These are phyloP conservation scores for Tetragonisca angustula DNA, from an alignment of 2,888 invertebrate species.

Conservation along the genomic window DNA sequence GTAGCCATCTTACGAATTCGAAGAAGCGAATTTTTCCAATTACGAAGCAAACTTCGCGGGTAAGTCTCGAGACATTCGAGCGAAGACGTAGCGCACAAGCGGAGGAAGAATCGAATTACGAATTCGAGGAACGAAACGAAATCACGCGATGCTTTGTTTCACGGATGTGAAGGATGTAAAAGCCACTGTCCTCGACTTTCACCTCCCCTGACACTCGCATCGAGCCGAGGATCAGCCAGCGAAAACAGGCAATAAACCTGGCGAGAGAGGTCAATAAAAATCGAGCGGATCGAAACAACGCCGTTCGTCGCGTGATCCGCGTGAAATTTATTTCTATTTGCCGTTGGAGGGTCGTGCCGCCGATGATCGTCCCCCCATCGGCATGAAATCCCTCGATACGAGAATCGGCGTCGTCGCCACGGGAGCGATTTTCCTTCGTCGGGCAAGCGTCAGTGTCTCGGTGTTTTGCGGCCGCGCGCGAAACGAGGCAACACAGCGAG, in stretches of 20 bases:
- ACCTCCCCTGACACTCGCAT: neutral
- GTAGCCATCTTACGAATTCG: no score
- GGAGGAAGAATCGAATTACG: neutral
- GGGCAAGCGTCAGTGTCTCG: constrained; percentile 34
- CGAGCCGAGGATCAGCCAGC: neutral
- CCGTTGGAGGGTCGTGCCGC: constrained; percentile 74
- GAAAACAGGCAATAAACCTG: constrained; percentile 32
- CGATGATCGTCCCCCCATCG: constrained; percentile 60
- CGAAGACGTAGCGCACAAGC: neutral
- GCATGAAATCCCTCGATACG: constrained; percentile 44
- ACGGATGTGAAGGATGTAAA: neutral
- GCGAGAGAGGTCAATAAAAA: constrained; percentile 22
- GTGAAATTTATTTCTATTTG: constrained; percentile 81
- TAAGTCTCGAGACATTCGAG: neutral
- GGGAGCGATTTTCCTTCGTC: constrained; percentile 65
- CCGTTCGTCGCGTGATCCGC: constrained; percentile 71
- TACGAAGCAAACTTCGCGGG: no score
- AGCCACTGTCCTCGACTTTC: neutral
- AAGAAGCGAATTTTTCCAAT: no score
- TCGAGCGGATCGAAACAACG: constrained; percentile 18
- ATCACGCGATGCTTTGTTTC: neutral
- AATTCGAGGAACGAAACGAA: neutral
- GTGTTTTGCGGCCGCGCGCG: constrained; percentile 42
- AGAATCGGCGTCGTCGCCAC: constrained; percentile 36
- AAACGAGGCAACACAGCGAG: neutral